Base-by-base conservation (phyloP, 2,113 vertebrate species). In the Microcebus jonahi region DNA sequence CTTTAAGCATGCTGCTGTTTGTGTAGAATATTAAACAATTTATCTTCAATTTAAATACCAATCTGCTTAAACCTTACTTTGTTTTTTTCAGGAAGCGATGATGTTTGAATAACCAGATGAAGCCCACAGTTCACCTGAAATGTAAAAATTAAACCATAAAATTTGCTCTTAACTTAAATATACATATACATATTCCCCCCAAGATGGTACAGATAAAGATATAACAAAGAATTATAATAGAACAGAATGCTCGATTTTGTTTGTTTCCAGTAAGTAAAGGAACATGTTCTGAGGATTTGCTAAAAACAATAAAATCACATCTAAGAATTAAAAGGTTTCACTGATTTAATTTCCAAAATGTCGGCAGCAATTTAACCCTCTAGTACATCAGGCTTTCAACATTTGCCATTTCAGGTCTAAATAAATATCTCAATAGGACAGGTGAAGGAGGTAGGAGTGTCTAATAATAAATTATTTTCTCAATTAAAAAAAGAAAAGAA, bases 51-150 rank as follows among this genome's bases (percentile, higher is more conserved):
- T 93, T 82, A 92, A 96, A 95, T 39, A 82, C 14, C 82, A 93
- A 91, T 92, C 15, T 65, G 31, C 45, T 93, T 34, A 94, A 93
- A 91, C 90, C 98, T 99, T 98, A 99, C 99, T 97, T 99, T 99
- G 96, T 34, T 96, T 98, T 98, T 99, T 48, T 99, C 98, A 76
- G 98, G 79, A 96, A 99, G 97, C 6, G 99, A 95, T 0, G 98
- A 98, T 7, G 98, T 97, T 92, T 99, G 99, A 96, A 99, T 98
- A 88, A 99, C 98, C 91, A 99, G 97, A 94, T 99, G 99, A 96
- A 99, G 98, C 36, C 99, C 98, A 96, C 98, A 99, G 75, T 98
- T 99, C 95, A 98, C 97, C 98, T 98, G 94, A 95, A 98, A 98
- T 88, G 79, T 88, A 96, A 94, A 97, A 92, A 96, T 88, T 71